Evolutionary conservation across 1,140 invertebrate species (phyloP), one percentile per base, ranked within the genome.

Genomic region (Diachasmimorpha longicaudata): DNA sequence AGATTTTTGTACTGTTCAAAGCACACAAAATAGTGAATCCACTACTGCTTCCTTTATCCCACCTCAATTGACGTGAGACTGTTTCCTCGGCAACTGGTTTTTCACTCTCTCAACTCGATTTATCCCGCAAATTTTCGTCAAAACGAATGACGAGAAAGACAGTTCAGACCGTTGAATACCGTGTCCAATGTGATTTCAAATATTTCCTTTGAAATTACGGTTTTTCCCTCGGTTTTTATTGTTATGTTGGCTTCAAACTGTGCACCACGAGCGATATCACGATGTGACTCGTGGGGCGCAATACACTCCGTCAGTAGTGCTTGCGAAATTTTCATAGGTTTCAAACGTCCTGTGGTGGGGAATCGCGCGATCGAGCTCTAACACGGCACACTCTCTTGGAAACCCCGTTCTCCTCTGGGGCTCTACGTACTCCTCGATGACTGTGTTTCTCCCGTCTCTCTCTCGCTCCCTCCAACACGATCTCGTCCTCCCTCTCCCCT

Each of bases 301-400:
- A 52, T 63, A 73, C 55, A 76, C 70, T 69, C 75, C 36, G 70
- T 70, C 55, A 52, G 76, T 69, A 36, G 68, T 72, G 67, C 67
- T 77, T 74, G 76, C 76, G 72, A 77, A 77, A 77, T 77, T 73
- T n/a, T 74, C 23, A 77, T 70, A 68, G 46, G 67, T 70, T 70
- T 52, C 42, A 39, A n/a, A 31, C 39, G 37, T 70, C 58, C 21
- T 63, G 63, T 74, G 52, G 74, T 72, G 74, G 73, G 67, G 48
- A 66, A 71, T 76, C 74, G 74, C 70, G 74, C 76, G 76, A 74
- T 70, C 46, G 72, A 74, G 48, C 66, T 68, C 66, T 37, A 68
- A 68, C 58, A 63, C 58, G 21, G 58, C 11, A 63, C 58, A 63
- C 58, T 63, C 58, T 63, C 58, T 63, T 63, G 58, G 21, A 63